Base-by-base conservation (phyloP, 2,888 invertebrate species). In the Eupelmus urozonus region DNA sequence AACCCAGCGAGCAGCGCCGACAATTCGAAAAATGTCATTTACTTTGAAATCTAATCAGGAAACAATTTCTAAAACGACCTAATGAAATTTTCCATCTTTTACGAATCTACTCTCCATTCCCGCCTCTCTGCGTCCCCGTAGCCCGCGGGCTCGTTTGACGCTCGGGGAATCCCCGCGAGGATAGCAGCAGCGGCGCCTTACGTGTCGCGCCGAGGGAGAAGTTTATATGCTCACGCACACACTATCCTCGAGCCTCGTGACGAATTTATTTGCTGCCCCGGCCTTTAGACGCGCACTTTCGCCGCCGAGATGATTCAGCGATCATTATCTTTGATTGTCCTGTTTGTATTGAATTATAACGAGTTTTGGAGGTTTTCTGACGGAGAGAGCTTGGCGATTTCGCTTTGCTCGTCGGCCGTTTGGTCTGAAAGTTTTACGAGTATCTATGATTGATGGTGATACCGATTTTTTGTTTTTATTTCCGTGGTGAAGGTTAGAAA, bases 281-380 rank as follows among this genome's bases (percentile, higher is more conserved):
- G 51, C 40, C 25, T 62, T n/a, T n/a, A n/a, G 40, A 18, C 25
- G 40, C 11, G 40, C 40, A 40, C n/a, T n/a, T n/a, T n/a, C n/a
- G n/a, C n/a, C n/a, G n/a, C n/a, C n/a, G n/a, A n/a, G 66, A 66
- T 74, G 74, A 74, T 66, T 74, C 74, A 74, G 66, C 59, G 42
- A 63, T 72, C 34, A 27, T 57, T 57, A 42, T 40, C 55, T 72
- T 63, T 45, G 53, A 73, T 65, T 57, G 65, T 62, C 29, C 65
- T 65, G 53, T 73, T 73, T 69, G 23, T 51, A 67, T 60, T 27
- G 51, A 59, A 23, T 20, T 57, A 57, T n/a, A 16, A 67, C 11
- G 53, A 3, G 23, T 67, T 67, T 23, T 23, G 13, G 51, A 51
- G 20, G 27, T 29, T 27, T 27, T 59, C 29, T 27, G 42, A 9